These are phyloP conservation scores for Tenrec ecaudatus DNA, from an alignment of 2,113 vertebrate genomes.

Conservation along the genomic window DNA sequence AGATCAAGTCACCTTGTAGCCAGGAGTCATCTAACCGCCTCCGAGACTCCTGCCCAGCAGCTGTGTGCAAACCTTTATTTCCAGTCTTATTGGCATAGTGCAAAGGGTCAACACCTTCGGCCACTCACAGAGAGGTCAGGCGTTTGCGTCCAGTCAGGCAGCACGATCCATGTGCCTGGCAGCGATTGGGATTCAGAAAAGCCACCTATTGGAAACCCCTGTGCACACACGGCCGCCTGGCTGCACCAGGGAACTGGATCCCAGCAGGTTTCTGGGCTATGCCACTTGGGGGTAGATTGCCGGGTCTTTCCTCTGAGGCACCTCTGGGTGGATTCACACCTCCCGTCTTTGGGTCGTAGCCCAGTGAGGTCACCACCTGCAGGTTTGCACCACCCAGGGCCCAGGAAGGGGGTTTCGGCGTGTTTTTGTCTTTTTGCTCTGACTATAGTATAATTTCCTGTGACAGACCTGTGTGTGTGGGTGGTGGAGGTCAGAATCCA, in stretches of 20 bases:
- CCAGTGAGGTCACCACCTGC: neutral
- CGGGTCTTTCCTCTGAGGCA: neutral
- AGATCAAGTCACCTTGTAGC: neutral
- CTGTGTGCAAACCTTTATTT: no score
- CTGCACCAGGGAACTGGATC: no score
- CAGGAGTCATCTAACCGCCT: neutral
- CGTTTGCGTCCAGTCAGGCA: neutral
- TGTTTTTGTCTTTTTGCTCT: neutral
- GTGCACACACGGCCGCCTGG: neutral
- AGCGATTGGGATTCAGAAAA: neutral
- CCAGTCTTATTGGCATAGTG: neutral
- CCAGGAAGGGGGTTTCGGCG: neutral
- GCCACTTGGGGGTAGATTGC: neutral
- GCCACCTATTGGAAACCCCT: neutral
- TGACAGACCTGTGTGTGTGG: neutral
- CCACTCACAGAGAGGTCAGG: no score
- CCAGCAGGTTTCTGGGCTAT: neutral
- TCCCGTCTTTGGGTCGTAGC: neutral
- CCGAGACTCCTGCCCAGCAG: no score
- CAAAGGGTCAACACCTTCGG: neutral
- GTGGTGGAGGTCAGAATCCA: fast-evolving
- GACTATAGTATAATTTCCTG: neutral
- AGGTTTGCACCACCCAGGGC: neutral
- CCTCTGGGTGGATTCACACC: neutral
- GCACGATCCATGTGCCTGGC: neutral